A percentile compares a stretch with the other conserved stretches of the same genome.
These are phyloP conservation scores for Elgaria multicarinata DNA, from an alignment of 2,113 vertebrate genomes.

Conservation along the genomic window DNA sequence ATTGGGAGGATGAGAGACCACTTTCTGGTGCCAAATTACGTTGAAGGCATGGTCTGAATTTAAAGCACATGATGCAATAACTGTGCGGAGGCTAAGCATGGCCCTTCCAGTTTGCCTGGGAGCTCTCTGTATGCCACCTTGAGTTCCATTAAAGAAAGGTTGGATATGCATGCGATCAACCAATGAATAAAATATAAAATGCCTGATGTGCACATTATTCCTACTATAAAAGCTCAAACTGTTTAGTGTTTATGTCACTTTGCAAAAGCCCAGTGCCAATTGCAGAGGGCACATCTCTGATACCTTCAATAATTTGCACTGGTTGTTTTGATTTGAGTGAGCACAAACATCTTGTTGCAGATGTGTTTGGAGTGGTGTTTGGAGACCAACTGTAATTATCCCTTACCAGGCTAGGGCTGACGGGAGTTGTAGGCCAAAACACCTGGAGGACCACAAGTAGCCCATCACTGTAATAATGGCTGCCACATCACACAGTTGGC, in stretches of 20 bases:
- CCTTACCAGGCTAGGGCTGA: too few species aligned
- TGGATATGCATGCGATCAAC: background rate
- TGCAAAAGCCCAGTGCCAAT: background rate
- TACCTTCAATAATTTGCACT: background rate
- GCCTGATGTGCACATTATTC: background rate
- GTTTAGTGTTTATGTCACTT: background rate
- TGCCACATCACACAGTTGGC: background rate
- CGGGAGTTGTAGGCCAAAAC: too few species aligned
- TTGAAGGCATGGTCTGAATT: background rate
- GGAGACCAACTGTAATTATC: too few species aligned
- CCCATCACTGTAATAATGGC: background rate
- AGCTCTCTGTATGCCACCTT: background rate
- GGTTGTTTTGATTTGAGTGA: background rate
- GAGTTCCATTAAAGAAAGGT: background rate
- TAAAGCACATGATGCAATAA: too few species aligned
- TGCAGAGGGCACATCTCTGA: background rate
- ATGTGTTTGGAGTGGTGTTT: too few species aligned
- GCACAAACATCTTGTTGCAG: background rate
- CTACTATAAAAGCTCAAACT: slow-evolving; percentile 11
- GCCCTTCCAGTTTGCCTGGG: background rate
- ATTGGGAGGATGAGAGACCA: background rate
- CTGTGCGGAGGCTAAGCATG: too few species aligned
- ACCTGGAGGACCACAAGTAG: too few species aligned
- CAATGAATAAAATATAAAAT: background rate
- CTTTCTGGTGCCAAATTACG: slow-evolving; percentile 9